Evolutionary conservation across 2,797 vertebrate genomes (phyloP).

Genomic region (Coccyzus lansbergi): DNA sequence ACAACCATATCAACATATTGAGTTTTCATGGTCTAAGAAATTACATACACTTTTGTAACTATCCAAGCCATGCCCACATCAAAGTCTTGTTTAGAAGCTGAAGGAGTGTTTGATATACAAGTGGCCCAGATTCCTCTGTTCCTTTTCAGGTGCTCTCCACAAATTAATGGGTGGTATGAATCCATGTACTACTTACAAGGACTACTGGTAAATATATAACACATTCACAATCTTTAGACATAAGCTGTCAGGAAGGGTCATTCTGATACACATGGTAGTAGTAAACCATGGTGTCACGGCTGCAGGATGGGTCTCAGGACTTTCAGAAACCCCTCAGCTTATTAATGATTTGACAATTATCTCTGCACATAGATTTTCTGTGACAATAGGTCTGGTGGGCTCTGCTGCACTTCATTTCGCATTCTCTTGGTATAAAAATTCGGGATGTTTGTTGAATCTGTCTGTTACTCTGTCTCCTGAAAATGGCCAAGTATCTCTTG

Average conservation of each 20-base stretch:
- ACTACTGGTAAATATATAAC: neutral
- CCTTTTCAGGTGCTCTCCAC: neutral
- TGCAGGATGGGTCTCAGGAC: neutral
- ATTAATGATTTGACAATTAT: neutral
- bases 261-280: neutral
- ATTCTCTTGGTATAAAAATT: neutral
- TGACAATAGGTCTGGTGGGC: neutral
- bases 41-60: neutral
- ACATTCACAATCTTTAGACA: neutral
- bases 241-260: neutral
- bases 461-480: neutral
- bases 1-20: neutral
- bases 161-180: neutral
- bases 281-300: neutral
- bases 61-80: neutral
- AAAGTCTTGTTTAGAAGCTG: neutral
- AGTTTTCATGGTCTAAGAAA: neutral
- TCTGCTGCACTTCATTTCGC: neutral
- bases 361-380: rapidly evolving
- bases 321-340: neutral
- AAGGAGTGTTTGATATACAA: neutral
- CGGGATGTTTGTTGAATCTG: neutral
- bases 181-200: rapidly evolving
- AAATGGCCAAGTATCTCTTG: neutral
- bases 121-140: neutral